A percentile compares a stretch with the other conserved stretches of the same genome.
phyloP scores from a whole-genome alignment of 1,140 invertebrate genomes.

The Micrasema minimum region DNA sequence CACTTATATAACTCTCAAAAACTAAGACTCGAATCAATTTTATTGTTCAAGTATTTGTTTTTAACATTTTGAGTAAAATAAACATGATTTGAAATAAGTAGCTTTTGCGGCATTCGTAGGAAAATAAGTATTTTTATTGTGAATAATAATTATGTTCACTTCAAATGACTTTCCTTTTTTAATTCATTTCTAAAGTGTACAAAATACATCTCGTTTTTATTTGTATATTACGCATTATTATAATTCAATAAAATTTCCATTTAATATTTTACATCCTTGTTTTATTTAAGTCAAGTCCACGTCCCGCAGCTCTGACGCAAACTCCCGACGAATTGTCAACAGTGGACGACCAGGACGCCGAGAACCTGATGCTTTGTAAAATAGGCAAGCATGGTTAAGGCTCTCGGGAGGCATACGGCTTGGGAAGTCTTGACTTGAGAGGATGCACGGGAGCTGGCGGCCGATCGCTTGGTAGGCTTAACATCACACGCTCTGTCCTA shows the following conservation, averaged over 20 bases:
- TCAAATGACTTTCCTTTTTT: conserved; percentile 5
- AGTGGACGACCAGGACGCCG: no score
- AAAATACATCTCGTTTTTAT: conserved; percentile 50
- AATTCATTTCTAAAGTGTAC: conserved; percentile 32
- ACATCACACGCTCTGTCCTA: no score
- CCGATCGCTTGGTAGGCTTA: no score
- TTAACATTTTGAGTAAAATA: conserved; percentile 17
- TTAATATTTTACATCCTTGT: conserved; percentile 47
- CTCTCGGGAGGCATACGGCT: no score
- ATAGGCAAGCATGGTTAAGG: no score
- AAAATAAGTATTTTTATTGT: conserved; percentile 44
- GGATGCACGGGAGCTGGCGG: no score
- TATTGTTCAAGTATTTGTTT: conserved; percentile 23
- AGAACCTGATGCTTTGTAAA: no score
- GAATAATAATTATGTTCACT: conserved; percentile 30
- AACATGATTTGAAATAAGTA: conserved; percentile 31
- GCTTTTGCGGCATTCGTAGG: conserved; percentile 40
- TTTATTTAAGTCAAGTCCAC: conserved; percentile 1
- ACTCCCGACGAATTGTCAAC: no score
- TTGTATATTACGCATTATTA: conserved; percentile 51
- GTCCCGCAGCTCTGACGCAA: no score
- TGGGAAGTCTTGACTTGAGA: no score
- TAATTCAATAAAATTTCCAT: conserved; percentile 53
- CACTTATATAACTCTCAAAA: conserved; percentile 6
- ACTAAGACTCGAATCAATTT: conserved; percentile 3